These are phyloP conservation scores for Trachemys scripta DNA, from an alignment of 2,113 vertebrate species.

Conservation along the genomic window DNA sequence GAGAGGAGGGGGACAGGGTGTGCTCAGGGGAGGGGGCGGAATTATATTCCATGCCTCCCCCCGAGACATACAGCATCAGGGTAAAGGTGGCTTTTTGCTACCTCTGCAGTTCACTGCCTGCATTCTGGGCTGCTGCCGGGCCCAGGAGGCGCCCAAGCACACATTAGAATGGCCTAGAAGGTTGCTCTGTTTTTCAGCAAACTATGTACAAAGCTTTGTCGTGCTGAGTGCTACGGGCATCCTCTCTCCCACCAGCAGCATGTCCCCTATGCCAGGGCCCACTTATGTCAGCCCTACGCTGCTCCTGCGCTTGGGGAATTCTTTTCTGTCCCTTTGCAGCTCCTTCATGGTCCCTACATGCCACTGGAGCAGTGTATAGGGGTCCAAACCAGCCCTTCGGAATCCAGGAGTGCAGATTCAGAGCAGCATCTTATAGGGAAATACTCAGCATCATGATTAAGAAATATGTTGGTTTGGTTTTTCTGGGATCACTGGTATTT, in stretches of 20 bases:
- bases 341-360: not conserved
- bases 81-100: not conserved
- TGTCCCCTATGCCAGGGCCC: not conserved
- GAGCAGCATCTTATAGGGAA: not conserved
- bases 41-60: not conserved
- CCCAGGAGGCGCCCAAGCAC: not conserved
- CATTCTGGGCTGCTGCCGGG: not conserved
- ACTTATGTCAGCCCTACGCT: not conserved
- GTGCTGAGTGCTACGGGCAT: not conserved
- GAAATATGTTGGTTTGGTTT: not conserved
- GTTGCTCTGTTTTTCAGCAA: not conserved
- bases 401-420: not conserved
- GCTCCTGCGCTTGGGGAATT: not conserved
- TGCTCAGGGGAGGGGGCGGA: no score
- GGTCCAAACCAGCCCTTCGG: not conserved
- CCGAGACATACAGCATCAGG: not conserved
- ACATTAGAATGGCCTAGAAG: not conserved
- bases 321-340: not conserved
- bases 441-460: not conserved
- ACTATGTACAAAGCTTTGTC: not conserved
- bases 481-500: fast-evolving
- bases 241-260: not conserved
- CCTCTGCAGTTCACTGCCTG: not conserved
- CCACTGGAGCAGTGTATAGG: fast-evolving
- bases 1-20: no score